These are phyloP conservation scores for Ecdyonurus torrentis DNA, from an alignment of 2,888 invertebrate genomes.

Conservation along the genomic window DNA sequence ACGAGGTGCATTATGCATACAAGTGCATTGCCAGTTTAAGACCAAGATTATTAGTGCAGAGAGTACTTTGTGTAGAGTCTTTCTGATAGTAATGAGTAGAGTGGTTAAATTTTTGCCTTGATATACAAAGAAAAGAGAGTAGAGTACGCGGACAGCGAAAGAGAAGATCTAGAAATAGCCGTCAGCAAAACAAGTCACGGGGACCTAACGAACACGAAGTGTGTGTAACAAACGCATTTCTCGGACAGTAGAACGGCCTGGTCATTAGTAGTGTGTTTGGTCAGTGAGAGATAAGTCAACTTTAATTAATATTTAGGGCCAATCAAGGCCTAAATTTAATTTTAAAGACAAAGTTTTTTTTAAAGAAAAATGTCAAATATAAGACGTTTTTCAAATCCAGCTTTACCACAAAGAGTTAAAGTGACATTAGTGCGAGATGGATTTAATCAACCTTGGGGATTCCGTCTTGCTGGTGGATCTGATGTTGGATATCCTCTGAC, in stretches of 20 bases:
- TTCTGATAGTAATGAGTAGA: neutral
- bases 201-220: too few relatives aligned
- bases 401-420: constrained; percentile 38
- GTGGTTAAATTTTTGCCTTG: neutral
- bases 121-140: too few relatives aligned
- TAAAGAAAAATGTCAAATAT: neutral
- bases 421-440: constrained; percentile 55
- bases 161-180: neutral
- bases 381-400: neutral
- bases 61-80: neutral
- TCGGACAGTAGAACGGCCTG: neutral
- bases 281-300: neutral
- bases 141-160: neutral
- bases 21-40: neutral
- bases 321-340: neutral
- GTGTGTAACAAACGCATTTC: neutral
- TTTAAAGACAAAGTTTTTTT: neutral
- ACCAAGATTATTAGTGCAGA: neutral
- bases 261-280: neutral
- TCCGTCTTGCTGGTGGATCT: constrained; percentile 70
- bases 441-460: constrained; percentile 64
- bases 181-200: neutral
- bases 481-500: constrained; percentile 75
- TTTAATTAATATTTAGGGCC: neutral
- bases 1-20: neutral